Evolutionary conservation across 2,888 invertebrate genomes (phyloP), one percentile per base, ranked within the genome.

Genomic region (Scaptomyza tumidula): DNA sequence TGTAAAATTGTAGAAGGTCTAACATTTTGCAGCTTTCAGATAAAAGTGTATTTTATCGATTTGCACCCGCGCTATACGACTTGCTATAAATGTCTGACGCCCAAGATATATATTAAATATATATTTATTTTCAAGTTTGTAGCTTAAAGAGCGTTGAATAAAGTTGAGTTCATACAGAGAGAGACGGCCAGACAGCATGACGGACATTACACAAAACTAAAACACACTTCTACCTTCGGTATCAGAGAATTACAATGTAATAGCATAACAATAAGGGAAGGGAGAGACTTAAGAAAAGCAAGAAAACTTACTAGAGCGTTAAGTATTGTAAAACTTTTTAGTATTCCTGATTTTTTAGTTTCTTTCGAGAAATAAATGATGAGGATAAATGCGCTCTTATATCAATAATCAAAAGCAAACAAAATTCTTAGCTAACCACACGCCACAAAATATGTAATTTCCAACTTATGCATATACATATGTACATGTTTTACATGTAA

Each of bases 331-430:
- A 58, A 64, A 64, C 69, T 77, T 82, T 85, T 78, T 80, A 72
- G 78, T 78, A 73, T 75, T 77, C 82, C 79, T 69, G 68, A 72
- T 79, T 81, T 82, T 81, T 85, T 85, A 75, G 77, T 85, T 83
- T 85, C 82, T 82, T 1, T 82, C 86, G 83, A 78, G 75, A 85
- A 82, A 75, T 86, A 83, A 84, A 83, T 85, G 85, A 83, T 86
- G 78, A 78, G 80, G 80, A 83, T 82, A 85, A 83, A 83, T 83
- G 86, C 85, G 86, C 86, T 83, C 82, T 83, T 82, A 85, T 83
- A 83, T 85, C 86, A 83, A 83, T 83, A 85, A 83, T 78, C 80
- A 80, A 83, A 83, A 83, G 76, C 83, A 80, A 83, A 86, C 78
- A 80, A 85, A 69, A 78, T 60, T 50, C 68, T 59, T 64, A 61